Percentiles rank a stretch among this genome's conserved stretches.
Evolutionary conservation across 2,113 vertebrate genomes (phyloP).

Genomic region (Genyomyrus donnyi): DNA sequence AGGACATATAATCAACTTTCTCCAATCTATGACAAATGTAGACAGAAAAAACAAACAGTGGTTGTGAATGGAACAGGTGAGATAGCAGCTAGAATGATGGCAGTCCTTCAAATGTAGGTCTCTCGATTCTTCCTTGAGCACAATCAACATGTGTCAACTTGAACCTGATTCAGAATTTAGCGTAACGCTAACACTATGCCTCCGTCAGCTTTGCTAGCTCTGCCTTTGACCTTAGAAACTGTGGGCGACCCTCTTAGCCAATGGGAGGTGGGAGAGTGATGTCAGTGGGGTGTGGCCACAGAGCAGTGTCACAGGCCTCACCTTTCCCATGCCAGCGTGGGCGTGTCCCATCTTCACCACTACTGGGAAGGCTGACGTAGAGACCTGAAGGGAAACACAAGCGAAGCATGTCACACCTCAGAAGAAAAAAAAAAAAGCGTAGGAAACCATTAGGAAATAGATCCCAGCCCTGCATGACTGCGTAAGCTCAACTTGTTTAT

Average conservation of each 20-base stretch:
- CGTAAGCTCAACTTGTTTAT: background rate
- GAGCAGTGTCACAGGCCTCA: conserved; percentile 42
- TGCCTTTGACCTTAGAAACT: background rate
- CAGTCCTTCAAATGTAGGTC: background rate
- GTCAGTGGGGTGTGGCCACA: background rate
- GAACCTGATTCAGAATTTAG: background rate
- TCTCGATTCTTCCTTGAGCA: background rate
- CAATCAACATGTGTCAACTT: background rate
- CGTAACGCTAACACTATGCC: background rate
- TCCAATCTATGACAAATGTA: background rate
- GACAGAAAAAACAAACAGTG: background rate
- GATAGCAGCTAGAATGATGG: background rate
- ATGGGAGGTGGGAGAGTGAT: background rate
- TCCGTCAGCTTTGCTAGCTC: background rate
- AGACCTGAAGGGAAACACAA: conserved; percentile 63
- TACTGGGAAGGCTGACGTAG: conserved; percentile 64
- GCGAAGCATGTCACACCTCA: background rate
- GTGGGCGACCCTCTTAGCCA: background rate
- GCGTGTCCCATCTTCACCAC: conserved; percentile 71
- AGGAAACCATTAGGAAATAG: background rate
- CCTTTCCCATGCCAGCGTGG: conserved; percentile 78
- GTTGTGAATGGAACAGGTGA: background rate
- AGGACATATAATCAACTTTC: background rate
- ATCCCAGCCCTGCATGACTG: background rate
- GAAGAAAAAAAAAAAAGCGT: background rate